Evolutionary conservation across 2,888 invertebrate genomes (phyloP), one percentile per base, ranked within the genome.

Genomic region (Argyresthia goedartella): DNA sequence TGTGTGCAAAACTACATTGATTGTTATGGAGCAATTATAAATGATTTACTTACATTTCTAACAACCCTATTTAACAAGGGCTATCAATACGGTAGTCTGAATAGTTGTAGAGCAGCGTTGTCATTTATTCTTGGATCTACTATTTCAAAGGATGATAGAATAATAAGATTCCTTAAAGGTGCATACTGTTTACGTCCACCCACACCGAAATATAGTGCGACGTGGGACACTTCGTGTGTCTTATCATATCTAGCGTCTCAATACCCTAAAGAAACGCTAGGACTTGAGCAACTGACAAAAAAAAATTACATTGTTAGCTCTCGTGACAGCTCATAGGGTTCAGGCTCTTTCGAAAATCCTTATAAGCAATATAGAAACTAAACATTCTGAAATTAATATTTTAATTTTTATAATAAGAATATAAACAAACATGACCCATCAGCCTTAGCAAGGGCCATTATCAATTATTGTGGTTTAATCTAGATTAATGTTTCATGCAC

Each of bases 291-390:
- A 9, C 7, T 53, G 3, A n/a, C 53, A 36, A 53, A 50, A 45
- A 53, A 53, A 16, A 35, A 33, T 50, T 1, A 50, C 53, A 11
- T 25, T 53, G 13, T 14, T 53, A n/a, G 53, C 53, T 1, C 15
- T 53, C 2, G 50, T 39, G 11, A 53, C 50, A 0, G 50, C 53
- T 7, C 53, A 53, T 14, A 44, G 53, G 14, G 50, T 53, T 4
- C 53, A 53, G 33, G 50, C 53, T 8, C 33, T 50, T 43, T 43
- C 49, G 3, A 4, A 16, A 11, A 53, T 49, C n/a, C 11, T 13
- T 7, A 15, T 53, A 6, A 36, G 16, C 8, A 53, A 53, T 25
- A 53, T 53, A 7, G 9, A n/a, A 36, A 35, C 11, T 4, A 8
- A 25, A 45, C 9, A 16, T 11, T 1, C 39, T 11, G 25, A 50